These are phyloP conservation scores for Dermatemys mawii DNA, from an alignment of 2,113 vertebrate genomes.

Conservation along the genomic window DNA sequence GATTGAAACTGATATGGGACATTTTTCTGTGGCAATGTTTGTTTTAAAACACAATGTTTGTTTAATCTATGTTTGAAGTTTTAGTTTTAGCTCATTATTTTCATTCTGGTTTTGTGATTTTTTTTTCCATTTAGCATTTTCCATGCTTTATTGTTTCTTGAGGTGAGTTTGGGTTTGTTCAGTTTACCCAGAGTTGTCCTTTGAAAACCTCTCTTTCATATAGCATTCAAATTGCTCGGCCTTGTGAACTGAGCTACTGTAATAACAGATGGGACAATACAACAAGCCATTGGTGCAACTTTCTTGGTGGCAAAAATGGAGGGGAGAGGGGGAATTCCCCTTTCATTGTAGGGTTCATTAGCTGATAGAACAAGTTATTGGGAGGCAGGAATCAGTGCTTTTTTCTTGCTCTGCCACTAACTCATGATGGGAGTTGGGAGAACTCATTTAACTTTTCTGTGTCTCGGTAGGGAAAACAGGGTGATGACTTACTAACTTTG, in stretches of 20 bases:
- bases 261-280: not conserved
- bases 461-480: not conserved
- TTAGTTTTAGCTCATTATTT: slow-evolving; percentile 5
- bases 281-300: slow-evolving; percentile 65
- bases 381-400: not conserved
- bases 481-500: too few species aligned
- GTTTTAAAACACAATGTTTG: not conserved
- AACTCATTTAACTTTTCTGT: not conserved
- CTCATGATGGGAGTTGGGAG: not conserved
- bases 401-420: not conserved
- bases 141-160: slow-evolving; percentile 67
- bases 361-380: not conserved
- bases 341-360: not conserved
- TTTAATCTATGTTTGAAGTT: not conserved
- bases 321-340: not conserved
- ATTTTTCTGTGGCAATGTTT: not conserved
- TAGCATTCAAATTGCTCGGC: not conserved
- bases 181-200: not conserved
- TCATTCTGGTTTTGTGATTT: slow-evolving; percentile 27
- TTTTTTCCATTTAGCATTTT: slow-evolving; percentile 46
- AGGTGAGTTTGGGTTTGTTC: slow-evolving; percentile 45
- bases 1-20: not conserved
- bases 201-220: not conserved
- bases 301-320: not conserved
- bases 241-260: not conserved